phyloP scores from a whole-genome alignment of 2,113 vertebrate genomes.

The Murina feae region DNA sequence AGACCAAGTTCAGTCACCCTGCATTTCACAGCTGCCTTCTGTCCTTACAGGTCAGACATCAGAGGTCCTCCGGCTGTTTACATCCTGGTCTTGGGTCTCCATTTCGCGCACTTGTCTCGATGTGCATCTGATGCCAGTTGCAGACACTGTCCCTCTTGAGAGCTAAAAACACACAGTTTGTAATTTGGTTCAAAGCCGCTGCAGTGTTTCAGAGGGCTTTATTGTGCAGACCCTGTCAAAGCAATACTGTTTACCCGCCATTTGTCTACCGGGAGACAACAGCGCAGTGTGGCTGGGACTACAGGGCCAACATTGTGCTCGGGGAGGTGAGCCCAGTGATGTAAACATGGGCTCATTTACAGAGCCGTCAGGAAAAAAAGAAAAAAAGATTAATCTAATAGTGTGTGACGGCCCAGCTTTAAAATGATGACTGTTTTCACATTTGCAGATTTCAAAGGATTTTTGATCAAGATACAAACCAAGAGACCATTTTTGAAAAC shows the following conservation, averaged over 20 bases:
- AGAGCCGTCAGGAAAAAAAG: slow-evolving; percentile 65
- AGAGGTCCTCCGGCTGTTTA: slow-evolving; percentile 60
- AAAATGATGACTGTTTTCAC: slow-evolving; percentile 72
- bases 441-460: slow-evolving; percentile 93
- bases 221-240: slow-evolving; percentile 82
- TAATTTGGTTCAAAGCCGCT: slow-evolving; percentile 73
- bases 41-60: slow-evolving; percentile 19
- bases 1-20: background rate
- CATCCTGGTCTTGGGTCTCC: slow-evolving; percentile 70
- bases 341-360: slow-evolving; percentile 73
- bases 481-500: slow-evolving; percentile 92
- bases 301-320: slow-evolving; percentile 81
- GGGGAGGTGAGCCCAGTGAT: slow-evolving; percentile 80
- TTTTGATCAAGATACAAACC: slow-evolving; percentile 91
- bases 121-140: slow-evolving; percentile 73
- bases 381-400: slow-evolving; percentile 72
- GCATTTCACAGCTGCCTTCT: background rate
- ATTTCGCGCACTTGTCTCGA: slow-evolving; percentile 73
- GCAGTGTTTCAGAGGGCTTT: slow-evolving; percentile 79
- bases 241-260: slow-evolving; percentile 79
- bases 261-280: slow-evolving; percentile 77
- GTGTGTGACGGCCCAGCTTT: slow-evolving; percentile 70
- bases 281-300: slow-evolving; percentile 65
- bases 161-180: slow-evolving; percentile 70
- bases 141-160: slow-evolving; percentile 78